Percentiles rank a stretch among this genome's conserved stretches.
Conservation (phyloP, 2,113 vertebrate species). For the Orthonyx spaldingii region DNA sequence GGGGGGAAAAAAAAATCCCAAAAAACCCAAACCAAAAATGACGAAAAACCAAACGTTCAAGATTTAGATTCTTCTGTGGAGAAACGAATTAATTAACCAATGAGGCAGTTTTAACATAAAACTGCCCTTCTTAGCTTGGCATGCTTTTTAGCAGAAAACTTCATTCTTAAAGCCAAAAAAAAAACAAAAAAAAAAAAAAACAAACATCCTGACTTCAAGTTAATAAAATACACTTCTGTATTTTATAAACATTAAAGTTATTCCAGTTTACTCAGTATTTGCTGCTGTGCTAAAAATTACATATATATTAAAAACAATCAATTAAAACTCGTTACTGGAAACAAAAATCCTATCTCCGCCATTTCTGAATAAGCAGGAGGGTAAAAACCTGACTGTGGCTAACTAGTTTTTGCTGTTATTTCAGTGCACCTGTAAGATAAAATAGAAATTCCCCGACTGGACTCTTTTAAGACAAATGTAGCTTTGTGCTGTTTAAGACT, state of each 20-base stretch:
- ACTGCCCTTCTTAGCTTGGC: neutral
- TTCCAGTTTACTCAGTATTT: neutral
- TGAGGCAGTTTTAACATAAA: neutral
- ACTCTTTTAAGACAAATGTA: slow-evolving; percentile 70
- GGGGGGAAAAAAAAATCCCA: neutral
- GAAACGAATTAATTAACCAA: neutral
- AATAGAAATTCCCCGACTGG: slow-evolving; percentile 60
- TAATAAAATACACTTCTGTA: neutral
- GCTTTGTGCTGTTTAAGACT: slow-evolving; percentile 70
- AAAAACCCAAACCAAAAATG: neutral
- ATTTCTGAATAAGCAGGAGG: slow-evolving; percentile 23
- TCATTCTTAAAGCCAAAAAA: neutral
- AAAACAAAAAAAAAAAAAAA: neutral
- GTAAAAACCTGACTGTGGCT: neutral
- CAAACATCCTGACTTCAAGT: neutral
- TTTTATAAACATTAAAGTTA: neutral
- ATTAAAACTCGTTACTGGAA: slow-evolving; percentile 1
- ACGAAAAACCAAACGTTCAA: neutral
- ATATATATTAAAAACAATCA: neutral
- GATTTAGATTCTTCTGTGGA: neutral
- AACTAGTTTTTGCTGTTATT: slow-evolving; percentile 47
- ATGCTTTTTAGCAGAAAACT: neutral
- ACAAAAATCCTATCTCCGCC: neutral
- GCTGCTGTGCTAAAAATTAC: neutral
- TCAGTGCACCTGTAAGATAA: slow-evolving; percentile 80